Conservation (phyloP, 2,797 vertebrate species). For the Sebastes trivittatus region DNA sequence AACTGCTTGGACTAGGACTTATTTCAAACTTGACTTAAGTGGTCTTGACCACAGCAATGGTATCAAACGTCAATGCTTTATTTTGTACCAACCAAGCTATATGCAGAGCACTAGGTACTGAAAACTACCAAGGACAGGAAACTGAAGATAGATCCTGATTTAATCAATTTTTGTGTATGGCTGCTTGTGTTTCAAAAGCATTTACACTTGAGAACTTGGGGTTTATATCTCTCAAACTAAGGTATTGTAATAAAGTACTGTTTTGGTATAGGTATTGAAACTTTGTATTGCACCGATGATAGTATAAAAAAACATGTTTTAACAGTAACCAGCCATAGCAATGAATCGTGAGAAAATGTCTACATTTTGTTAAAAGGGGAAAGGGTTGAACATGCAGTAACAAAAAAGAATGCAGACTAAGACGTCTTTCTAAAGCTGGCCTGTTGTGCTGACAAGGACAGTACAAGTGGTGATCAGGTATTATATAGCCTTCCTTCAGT, state of each 20-base stretch:
- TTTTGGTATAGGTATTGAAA: background rate
- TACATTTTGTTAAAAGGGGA: background rate
- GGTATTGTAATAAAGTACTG: background rate
- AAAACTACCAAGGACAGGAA: background rate
- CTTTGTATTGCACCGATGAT: background rate
- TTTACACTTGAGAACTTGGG: background rate
- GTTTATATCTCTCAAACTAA: background rate
- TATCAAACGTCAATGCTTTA: background rate
- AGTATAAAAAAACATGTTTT: background rate
- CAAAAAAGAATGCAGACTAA: background rate
- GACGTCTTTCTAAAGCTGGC: background rate
- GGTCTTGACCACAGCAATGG: background rate
- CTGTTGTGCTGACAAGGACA: slow-evolving; percentile 25
- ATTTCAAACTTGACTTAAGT: background rate
- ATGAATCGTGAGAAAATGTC: background rate
- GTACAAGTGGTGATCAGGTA: slow-evolving; percentile 2
- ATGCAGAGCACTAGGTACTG: background rate
- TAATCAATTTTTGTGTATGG: background rate
- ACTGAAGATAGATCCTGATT: background rate
- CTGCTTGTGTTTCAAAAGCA: background rate
- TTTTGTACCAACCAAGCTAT: background rate
- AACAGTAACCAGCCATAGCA: background rate
- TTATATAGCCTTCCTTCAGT: slow-evolving; percentile 30
- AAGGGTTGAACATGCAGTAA: background rate
- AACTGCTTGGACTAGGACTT: background rate